A percentile compares a stretch with the other conserved stretches of the same genome.
Evolutionary conservation across 2,888 invertebrate genomes (phyloP).

Genomic region (Rhagium mordax): DNA sequence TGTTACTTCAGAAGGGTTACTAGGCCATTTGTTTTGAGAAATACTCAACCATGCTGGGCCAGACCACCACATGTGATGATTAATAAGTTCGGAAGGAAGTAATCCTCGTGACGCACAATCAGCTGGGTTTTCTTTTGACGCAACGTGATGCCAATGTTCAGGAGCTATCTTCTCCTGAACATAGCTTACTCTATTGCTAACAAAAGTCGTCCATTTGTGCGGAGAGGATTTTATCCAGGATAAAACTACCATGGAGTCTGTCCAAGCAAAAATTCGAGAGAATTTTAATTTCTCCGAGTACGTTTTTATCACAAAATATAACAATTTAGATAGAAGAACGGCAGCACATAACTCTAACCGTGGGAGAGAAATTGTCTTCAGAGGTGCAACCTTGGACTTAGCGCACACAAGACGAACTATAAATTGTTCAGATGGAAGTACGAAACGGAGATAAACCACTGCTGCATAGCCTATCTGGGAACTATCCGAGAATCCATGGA

Average conservation of each 20-base stretch:
- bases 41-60: no score
- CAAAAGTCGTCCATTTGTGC: slow-evolving; percentile 36
- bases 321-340: slow-evolving; percentile 34
- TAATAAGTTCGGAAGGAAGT: no score
- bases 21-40: no score
- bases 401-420: background rate
- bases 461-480: no score
- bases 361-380: slow-evolving; percentile 42
- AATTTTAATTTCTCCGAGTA: slow-evolving; percentile 14
- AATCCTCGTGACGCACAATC: no score
- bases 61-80: no score
- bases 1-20: no score
- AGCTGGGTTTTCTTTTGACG: background rate
- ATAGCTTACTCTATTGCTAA: slow-evolving; percentile 39
- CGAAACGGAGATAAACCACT: no score
- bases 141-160: background rate
- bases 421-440: no score
- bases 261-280: slow-evolving; percentile 27
- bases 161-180: slow-evolving; percentile 31
- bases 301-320: slow-evolving; percentile 3
- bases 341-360: slow-evolving; percentile 45
- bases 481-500: no score
- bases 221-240: slow-evolving; percentile 38
- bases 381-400: slow-evolving; percentile 38
- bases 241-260: slow-evolving; percentile 31